Evolutionary conservation across 2,888 invertebrate genomes (phyloP).

Genomic region (Rhaphigaster nebulosa): DNA sequence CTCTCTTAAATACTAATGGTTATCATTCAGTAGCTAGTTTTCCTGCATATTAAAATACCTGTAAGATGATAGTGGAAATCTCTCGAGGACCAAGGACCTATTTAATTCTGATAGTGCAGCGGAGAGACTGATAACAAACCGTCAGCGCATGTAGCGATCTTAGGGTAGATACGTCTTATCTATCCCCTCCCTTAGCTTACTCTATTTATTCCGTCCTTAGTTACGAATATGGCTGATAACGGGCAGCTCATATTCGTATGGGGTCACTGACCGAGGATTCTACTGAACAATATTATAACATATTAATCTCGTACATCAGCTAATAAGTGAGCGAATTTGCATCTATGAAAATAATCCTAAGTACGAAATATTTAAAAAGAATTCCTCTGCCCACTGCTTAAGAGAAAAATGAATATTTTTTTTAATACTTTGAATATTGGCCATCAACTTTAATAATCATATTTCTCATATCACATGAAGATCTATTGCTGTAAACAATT

Average conservation of each 20-base stretch:
- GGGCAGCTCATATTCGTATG: not conserved
- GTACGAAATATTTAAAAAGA: too few relatives aligned
- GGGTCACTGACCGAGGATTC: not conserved
- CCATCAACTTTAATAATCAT: too few relatives aligned
- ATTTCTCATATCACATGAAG: too few relatives aligned
- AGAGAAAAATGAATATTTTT: too few relatives aligned
- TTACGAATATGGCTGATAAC: conserved; percentile 9
- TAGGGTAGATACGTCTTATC: not conserved
- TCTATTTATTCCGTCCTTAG: conserved; percentile 21
- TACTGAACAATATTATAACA: not conserved
- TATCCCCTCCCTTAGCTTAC: not conserved
- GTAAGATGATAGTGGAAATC: not conserved
- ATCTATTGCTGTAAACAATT: too few relatives aligned
- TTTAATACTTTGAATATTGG: too few relatives aligned
- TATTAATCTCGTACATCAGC: not conserved
- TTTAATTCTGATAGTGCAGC: conserved; percentile 16
- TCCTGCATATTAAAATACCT: not conserved
- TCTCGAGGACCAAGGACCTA: not conserved
- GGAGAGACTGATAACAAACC: conserved; percentile 10
- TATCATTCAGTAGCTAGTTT: not conserved
- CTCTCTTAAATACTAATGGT: not conserved
- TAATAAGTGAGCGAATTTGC: too few relatives aligned
- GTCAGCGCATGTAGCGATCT: conserved; percentile 29
- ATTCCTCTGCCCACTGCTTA: too few relatives aligned
- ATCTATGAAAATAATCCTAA: too few relatives aligned